Evolutionary conservation across 2,888 invertebrate genomes (phyloP).

Genomic region (Pantelozetes paolii): DNA sequence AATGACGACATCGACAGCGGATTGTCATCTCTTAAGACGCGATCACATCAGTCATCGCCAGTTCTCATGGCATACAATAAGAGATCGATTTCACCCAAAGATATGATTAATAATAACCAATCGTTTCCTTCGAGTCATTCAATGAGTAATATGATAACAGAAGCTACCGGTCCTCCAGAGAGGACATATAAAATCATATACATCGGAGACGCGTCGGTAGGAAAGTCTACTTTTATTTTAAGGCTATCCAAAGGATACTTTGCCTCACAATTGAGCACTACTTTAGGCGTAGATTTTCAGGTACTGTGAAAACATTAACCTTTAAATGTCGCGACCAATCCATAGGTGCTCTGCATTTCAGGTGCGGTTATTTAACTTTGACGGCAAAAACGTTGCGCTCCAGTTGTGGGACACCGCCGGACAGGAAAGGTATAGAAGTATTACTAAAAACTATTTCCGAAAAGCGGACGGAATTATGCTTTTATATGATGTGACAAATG

Average conservation of each 20-base stretch:
- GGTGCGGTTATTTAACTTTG: neutral
- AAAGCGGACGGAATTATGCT: conserved; percentile 62
- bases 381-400: conserved; percentile 50
- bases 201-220: conserved; percentile 62
- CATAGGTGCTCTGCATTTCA: conserved; percentile 52
- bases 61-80: neutral
- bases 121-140: neutral
- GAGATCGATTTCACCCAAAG: neutral
- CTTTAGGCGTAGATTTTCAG: conserved; percentile 60
- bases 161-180: conserved; percentile 55
- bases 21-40: conserved; percentile 13
- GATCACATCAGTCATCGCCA: neutral
- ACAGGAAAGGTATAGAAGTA: conserved; percentile 58
- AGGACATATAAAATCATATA: conserved; percentile 62
- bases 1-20: conserved; percentile 34
- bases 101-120: neutral
- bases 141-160: conserved; percentile 40
- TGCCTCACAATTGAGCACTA: conserved; percentile 58
- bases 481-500: conserved; percentile 61
- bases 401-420: conserved; percentile 63
- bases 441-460: conserved; percentile 62
- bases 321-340: too few species aligned
- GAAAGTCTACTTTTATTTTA: conserved; percentile 61
- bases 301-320: too few species aligned
- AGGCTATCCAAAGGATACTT: conserved; percentile 60